Base-by-base conservation (phyloP, 2,113 vertebrate genomes). In the Neotoma lepida region DNA sequence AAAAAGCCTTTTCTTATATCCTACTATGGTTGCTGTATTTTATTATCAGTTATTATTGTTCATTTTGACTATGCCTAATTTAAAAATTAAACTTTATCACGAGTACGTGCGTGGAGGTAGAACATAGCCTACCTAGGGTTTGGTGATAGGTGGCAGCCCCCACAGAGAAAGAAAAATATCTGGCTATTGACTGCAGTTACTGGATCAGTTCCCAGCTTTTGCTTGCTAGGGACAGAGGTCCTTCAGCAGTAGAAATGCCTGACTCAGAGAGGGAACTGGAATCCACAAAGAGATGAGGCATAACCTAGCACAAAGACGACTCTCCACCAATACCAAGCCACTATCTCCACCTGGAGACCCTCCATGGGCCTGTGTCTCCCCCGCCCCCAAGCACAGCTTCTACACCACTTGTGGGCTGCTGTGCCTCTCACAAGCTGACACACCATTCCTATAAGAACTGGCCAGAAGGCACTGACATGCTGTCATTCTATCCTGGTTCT, bases 331-430 rank as follows among this genome's bases (percentile, higher is more conserved):
- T 4, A 9, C n/a, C n/a, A 35, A 9, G 46, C 41, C 41, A 20
- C 64, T 24, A 1, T 71, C 84, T 85, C 86, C 46, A 46, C 44
- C 2, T 5, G n/a, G 44, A 86, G 61, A 63, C 61, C 70, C 20
- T 87, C 68, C 49, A 0, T 6, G 9, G 20, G 20, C 24, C 26
- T 49, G 26, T 0, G 4, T 44, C 46, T 63, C 63, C 30, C n/a
- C n/a, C n/a, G n/a, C n/a, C n/a, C n/a, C 84, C 30, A 13, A 8
- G 30, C 9, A 24, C 58, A 28, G 30, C 20, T 30, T 49, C 51
- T 2, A 30, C 15, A 9, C 68, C 44, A 0, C 51, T 0, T 28
- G 64, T 30, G 63, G 33, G 30, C 1, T 12, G 56, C 20, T 9
- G 39, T 26, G 33, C 39, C 30, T 33, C 88, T 89, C 22, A 12